Conservation (phyloP, 2,888 invertebrate species). For the Amiota mariae region DNA sequence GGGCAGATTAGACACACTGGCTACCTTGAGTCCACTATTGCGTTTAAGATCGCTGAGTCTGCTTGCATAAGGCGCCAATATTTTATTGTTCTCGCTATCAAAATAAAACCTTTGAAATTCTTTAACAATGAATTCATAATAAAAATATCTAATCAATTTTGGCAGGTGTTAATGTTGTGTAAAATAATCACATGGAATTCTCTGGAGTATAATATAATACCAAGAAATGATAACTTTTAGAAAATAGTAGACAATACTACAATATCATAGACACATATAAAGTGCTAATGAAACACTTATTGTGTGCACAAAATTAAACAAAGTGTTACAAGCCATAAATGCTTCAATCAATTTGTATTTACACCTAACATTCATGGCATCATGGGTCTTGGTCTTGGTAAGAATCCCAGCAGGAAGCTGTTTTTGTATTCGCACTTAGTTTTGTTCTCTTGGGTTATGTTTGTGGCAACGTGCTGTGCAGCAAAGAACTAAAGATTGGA, state of each 20-base stretch:
- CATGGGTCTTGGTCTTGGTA: background rate
- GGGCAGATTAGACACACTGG: too few species aligned
- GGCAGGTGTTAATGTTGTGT: constrained; percentile 40
- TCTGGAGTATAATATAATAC: constrained; percentile 36
- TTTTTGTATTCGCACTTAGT: background rate
- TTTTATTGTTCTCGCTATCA: background rate
- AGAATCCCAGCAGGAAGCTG: constrained; percentile 9
- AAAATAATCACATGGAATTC: constrained; percentile 38
- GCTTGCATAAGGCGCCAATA: too few species aligned
- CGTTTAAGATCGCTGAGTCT: too few species aligned
- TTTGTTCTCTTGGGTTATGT: background rate
- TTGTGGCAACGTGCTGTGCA: background rate
- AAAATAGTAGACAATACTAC: too few species aligned
- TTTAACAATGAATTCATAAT: background rate
- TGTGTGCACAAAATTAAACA: constrained; percentile 6
- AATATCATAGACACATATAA: background rate
- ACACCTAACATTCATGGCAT: background rate
- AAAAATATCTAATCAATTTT: constrained; percentile 35
- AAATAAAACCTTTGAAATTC: background rate
- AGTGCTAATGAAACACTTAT: constrained; percentile 20
- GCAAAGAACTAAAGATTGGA: too few species aligned
- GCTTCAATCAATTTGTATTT: background rate
- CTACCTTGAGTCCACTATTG: too few species aligned
- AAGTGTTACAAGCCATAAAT: constrained; percentile 9
- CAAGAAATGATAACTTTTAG: too few species aligned